Conservation (phyloP, 2,888 invertebrate genomes). For the Brachyptera risi region DNA sequence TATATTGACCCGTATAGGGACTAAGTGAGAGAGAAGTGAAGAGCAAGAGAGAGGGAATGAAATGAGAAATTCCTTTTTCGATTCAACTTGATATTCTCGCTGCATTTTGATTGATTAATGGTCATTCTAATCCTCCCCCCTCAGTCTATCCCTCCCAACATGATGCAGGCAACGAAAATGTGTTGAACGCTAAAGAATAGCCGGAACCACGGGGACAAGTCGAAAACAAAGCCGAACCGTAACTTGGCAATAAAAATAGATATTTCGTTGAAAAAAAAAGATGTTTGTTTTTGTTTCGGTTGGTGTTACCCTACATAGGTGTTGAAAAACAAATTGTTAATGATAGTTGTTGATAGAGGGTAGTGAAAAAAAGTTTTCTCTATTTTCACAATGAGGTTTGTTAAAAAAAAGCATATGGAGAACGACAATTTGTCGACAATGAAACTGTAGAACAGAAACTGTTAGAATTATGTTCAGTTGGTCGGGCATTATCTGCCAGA, state of each 20-base stretch:
- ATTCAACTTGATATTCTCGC: constrained; percentile 31
- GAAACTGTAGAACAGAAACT: too few relatives aligned
- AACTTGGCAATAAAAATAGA: constrained; percentile 9
- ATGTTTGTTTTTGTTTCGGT: too few relatives aligned
- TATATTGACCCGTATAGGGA: too few relatives aligned
- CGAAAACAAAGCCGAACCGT: constrained; percentile 22
- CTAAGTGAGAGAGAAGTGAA: too few relatives aligned
- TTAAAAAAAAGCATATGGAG: constrained; percentile 25
- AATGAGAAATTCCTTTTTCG: constrained; percentile 31
- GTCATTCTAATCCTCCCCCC: constrained; percentile 6
- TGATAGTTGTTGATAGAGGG: constrained; percentile 15
- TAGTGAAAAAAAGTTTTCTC: constrained; percentile 5
- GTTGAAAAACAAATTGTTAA: constrained; percentile 28
- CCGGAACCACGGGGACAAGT: constrained; percentile 19
- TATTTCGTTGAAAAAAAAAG: not conserved
- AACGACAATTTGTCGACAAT: not conserved
- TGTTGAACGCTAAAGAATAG: constrained; percentile 12
- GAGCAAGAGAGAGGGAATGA: too few relatives aligned
- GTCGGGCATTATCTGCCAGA: too few relatives aligned
- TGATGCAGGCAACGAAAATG: not conserved
- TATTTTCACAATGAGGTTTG: not conserved
- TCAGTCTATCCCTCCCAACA: too few relatives aligned
- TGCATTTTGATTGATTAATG: constrained; percentile 32
- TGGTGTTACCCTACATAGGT: constrained; percentile 15
- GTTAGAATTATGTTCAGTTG: too few relatives aligned